Evolutionary conservation across 1,140 invertebrate genomes (phyloP).

Genomic region (Penaeus vannamei): DNA sequence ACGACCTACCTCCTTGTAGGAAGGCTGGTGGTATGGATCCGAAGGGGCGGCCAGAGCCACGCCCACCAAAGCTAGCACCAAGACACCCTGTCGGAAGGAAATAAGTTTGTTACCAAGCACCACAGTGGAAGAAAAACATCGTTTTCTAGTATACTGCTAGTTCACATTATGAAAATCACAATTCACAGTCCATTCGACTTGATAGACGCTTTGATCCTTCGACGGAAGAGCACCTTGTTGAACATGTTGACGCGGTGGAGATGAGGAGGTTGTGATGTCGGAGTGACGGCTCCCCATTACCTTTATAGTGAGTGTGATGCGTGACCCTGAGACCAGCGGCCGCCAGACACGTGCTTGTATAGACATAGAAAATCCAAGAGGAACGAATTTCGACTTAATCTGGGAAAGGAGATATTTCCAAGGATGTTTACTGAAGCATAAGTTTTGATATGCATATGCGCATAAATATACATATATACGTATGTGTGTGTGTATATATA

Average conservation of each 20-base stretch:
- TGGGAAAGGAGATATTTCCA: too few relatives aligned
- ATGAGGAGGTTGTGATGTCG: background rate
- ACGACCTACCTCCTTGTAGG: conserved; percentile 9
- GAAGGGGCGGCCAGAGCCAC: conserved; percentile 4
- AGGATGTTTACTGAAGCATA: too few relatives aligned
- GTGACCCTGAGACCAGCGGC: background rate
- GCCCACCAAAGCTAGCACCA: background rate
- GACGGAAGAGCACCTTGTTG: background rate
- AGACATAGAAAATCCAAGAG: background rate
- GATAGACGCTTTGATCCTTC: too few relatives aligned
- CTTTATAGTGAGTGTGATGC: background rate
- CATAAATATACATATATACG: too few relatives aligned
- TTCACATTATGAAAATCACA: too few relatives aligned
- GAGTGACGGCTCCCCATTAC: background rate
- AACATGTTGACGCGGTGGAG: background rate
- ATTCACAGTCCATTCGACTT: too few relatives aligned
- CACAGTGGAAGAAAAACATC: too few relatives aligned
- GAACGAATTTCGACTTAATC: too few relatives aligned
- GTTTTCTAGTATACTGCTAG: too few relatives aligned
- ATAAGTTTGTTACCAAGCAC: too few relatives aligned
- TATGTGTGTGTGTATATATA: too few relatives aligned
- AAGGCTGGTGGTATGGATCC: background rate
- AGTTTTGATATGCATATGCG: background rate
- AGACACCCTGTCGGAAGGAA: background rate
- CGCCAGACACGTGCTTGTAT: background rate